Conservation (phyloP, 2,113 vertebrate species). For the Scortum barcoo region DNA sequence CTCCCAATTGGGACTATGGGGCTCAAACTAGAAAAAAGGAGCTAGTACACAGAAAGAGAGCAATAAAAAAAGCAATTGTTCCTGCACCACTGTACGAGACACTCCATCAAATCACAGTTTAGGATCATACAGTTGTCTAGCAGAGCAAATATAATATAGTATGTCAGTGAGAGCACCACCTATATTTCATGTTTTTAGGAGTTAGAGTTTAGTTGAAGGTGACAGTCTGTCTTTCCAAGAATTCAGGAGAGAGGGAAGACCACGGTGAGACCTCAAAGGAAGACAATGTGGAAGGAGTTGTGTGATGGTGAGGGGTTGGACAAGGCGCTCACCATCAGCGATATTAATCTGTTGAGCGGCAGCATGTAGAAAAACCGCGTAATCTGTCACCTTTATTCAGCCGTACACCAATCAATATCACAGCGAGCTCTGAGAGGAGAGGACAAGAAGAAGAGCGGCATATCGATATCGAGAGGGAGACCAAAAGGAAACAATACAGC, state of each 20-base stretch:
- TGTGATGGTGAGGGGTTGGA: conserved; percentile 11
- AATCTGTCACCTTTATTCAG: conserved; percentile 48
- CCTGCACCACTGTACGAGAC: background rate
- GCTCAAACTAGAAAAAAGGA: background rate
- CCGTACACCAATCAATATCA: conserved; percentile 13
- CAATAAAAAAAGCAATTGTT: background rate
- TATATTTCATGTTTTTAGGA: background rate
- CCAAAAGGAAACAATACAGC: conserved; percentile 60
- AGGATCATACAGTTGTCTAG: background rate
- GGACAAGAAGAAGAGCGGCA: conserved; percentile 4
- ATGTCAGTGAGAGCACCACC: background rate
- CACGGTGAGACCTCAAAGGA: conserved; percentile 12
- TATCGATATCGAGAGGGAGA: conserved; percentile 41
- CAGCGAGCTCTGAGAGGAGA: conserved; percentile 27
- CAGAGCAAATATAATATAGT: background rate
- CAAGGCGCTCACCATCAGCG: background rate
- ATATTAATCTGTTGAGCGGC: conserved; percentile 23
- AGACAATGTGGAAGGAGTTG: conserved; percentile 30
- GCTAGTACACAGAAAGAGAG: background rate
- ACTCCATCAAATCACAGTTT: background rate
- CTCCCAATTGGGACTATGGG: background rate
- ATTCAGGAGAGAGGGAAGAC: conserved; percentile 14
- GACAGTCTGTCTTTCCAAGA: background rate
- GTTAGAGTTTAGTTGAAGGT: background rate
- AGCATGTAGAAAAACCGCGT: background rate